Conservation (phyloP, 2,113 vertebrate species). For the Pongo pygmaeus region DNA sequence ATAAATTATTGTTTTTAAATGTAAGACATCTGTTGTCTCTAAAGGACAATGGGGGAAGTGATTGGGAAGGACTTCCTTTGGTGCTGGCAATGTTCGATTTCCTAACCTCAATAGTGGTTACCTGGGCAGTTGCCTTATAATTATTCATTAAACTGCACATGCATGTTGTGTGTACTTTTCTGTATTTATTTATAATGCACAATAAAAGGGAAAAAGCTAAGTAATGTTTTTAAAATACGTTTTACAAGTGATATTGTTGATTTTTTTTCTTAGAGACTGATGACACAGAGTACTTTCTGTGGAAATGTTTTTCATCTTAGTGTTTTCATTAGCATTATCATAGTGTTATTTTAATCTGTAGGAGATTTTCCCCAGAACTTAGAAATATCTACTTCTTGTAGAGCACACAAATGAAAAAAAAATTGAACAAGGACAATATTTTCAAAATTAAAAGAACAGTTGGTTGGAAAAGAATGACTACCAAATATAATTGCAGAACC, state of each 20-base stretch:
- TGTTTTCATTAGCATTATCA: slow-evolving; percentile 50
- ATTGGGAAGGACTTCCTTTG: not conserved
- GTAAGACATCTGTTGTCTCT: not conserved
- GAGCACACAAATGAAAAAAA: not conserved
- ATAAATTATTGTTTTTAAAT: not conserved
- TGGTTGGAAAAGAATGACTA: slow-evolving; percentile 10
- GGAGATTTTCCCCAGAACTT: slow-evolving; percentile 29
- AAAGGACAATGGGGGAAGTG: not conserved
- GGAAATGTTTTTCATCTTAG: slow-evolving; percentile 13
- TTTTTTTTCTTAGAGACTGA: slow-evolving; percentile 1
- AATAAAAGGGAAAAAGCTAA: not conserved
- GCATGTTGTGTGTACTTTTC: not conserved
- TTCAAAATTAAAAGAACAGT: slow-evolving; percentile 51
- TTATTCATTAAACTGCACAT: not conserved
- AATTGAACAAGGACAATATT: slow-evolving; percentile 37
- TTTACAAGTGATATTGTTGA: not conserved
- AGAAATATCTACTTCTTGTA: slow-evolving; percentile 37
- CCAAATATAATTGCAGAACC: slow-evolving; percentile 28
- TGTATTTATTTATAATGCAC: not conserved
- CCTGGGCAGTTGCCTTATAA: not conserved
- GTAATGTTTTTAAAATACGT: not conserved
- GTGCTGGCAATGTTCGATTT: not conserved
- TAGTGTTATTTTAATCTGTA: slow-evolving; percentile 48
- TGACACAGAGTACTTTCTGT: slow-evolving; percentile 30
- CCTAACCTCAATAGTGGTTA: not conserved